Evolutionary conservation across 2,113 vertebrate genomes (phyloP).

Genomic region (Scopus umbretta): DNA sequence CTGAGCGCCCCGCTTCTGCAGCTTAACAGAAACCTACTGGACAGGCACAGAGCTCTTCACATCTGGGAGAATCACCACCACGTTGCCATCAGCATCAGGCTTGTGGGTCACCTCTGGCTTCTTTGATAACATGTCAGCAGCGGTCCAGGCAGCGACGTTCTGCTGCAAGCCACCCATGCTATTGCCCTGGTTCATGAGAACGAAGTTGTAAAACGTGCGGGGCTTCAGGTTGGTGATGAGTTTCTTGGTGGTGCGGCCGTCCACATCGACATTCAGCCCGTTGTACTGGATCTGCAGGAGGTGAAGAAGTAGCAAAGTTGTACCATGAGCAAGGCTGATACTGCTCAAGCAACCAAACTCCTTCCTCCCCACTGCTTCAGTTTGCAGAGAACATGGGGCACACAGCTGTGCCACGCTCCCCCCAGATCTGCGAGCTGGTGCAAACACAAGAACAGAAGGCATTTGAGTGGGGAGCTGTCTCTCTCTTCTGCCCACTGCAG

Average conservation of each 20-base stretch:
- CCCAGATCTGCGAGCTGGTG: background rate
- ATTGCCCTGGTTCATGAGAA: slow-evolving; percentile 85
- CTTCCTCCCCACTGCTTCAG: accelerated
- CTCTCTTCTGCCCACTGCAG: no score
- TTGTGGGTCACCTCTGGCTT: slow-evolving; percentile 88
- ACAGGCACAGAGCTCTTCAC: slow-evolving; percentile 80
- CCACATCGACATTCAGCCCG: slow-evolving; percentile 86
- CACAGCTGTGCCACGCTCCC: background rate
- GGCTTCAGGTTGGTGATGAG: slow-evolving; percentile 87
- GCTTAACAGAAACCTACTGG: slow-evolving; percentile 75
- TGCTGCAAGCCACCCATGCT: slow-evolving; percentile 85
- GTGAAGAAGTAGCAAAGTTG: background rate
- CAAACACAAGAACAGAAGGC: background rate
- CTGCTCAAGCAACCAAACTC: background rate
- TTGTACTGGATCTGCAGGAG: slow-evolving; percentile 89
- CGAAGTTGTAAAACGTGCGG: slow-evolving; percentile 89
- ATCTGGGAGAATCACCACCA: slow-evolving; percentile 82
- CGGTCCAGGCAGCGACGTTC: slow-evolving; percentile 83
- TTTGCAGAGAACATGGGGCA: background rate
- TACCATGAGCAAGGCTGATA: background rate
- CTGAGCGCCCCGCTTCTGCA: background rate
- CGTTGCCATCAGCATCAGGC: slow-evolving; percentile 79
- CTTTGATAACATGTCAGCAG: slow-evolving; percentile 80
- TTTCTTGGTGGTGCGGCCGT: slow-evolving; percentile 85
- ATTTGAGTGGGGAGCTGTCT: no score